Evolutionary conservation across 2,797 vertebrate species (phyloP).

Genomic region (Melanotaenia maccullochi): DNA sequence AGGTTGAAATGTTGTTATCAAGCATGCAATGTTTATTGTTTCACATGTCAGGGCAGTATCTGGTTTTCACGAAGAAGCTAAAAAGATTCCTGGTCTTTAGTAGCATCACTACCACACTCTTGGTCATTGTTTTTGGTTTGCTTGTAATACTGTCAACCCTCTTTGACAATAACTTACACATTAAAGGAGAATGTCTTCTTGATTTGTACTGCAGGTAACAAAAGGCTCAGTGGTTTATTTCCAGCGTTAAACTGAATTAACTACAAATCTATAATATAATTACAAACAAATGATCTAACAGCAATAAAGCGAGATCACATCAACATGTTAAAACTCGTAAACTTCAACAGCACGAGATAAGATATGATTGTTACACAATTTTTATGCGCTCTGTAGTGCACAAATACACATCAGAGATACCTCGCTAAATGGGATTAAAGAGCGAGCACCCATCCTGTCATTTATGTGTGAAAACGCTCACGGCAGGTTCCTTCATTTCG

Average conservation of each 20-base stretch:
- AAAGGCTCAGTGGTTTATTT: not conserved
- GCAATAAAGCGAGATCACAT: not conserved
- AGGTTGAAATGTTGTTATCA: not conserved
- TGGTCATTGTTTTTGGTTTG: not conserved
- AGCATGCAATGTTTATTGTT: not conserved
- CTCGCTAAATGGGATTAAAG: slow-evolving; percentile 7
- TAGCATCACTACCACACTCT: not conserved
- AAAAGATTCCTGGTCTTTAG: too few species aligned
- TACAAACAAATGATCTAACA: not conserved
- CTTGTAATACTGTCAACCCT: not conserved
- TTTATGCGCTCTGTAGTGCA: not conserved
- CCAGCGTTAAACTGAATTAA: not conserved
- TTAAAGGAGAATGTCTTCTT: too few species aligned
- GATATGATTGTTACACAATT: not conserved
- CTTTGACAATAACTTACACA: too few species aligned
- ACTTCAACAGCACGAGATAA: not conserved
- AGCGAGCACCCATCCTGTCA: slow-evolving; percentile 6
- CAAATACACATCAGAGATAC: slow-evolving; percentile 9
- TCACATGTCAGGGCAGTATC: not conserved
- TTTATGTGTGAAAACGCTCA: not conserved
- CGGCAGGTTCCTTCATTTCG: slow-evolving; percentile 29
- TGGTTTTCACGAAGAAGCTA: not conserved
- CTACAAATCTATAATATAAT: not conserved
- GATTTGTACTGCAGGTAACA: too few species aligned
- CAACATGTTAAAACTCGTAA: not conserved